phyloP scores from a whole-genome alignment of 2,113 vertebrate genomes.

The Nothocercus nigrocapillus region DNA sequence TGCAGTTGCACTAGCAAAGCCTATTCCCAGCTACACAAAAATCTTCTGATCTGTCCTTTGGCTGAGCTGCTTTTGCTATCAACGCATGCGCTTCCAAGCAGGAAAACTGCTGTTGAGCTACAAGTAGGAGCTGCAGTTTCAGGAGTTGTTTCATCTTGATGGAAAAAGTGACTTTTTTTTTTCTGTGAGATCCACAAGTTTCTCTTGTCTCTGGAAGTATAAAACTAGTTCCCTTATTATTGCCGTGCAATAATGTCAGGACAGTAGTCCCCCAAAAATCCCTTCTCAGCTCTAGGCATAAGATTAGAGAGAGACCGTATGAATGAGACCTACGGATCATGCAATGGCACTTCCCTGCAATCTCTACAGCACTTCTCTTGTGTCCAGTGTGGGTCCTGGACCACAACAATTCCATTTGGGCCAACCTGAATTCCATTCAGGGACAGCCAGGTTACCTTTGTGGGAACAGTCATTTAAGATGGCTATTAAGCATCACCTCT shows the following conservation, averaged over 20 bases:
- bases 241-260: background rate
- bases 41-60: background rate
- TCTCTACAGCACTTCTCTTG: too few species aligned
- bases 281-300: background rate
- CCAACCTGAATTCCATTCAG: too few species aligned
- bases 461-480: background rate
- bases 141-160: background rate
- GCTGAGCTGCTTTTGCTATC: background rate
- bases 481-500: background rate
- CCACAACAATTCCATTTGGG: background rate
- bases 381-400: background rate
- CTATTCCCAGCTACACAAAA: conserved; percentile 17
- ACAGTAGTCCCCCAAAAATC: background rate
- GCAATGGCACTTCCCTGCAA: background rate
- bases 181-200: background rate
- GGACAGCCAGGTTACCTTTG: background rate
- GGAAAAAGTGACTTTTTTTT: background rate
- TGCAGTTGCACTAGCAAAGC: background rate
- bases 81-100: background rate
- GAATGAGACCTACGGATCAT: background rate
- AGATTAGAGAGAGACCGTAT: background rate
- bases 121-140: background rate
- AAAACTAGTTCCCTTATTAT: background rate
- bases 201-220: background rate
- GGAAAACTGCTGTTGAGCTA: background rate